Conservation (phyloP, 2,113 vertebrate genomes). For the Micromys minutus region DNA sequence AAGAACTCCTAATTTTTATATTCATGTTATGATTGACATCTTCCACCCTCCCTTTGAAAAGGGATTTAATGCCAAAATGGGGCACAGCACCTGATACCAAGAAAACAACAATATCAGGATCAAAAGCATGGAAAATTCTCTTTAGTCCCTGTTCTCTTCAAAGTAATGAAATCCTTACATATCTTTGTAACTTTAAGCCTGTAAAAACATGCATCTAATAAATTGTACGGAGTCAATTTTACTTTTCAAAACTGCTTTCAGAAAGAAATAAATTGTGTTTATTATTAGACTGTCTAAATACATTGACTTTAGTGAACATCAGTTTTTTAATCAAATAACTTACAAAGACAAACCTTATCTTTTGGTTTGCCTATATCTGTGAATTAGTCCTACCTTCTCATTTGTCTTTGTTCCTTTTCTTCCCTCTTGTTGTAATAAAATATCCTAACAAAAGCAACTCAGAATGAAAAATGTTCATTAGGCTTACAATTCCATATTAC, state of each 20-base stretch:
- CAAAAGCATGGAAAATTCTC: constrained; percentile 17
- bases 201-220: background rate
- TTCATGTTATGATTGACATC: background rate
- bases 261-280: background rate
- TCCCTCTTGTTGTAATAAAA: background rate
- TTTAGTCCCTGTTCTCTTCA: background rate
- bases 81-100: background rate
- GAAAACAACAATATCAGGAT: constrained; percentile 5
- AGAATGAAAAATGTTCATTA: background rate
- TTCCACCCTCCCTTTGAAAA: constrained; percentile 26
- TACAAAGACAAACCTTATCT: constrained; percentile 6
- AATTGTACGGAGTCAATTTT: background rate
- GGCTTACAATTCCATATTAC: background rate
- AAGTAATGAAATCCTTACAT: background rate
- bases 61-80: constrained; percentile 32
- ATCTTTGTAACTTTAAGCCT: constrained; percentile 20
- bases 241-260: constrained; percentile 30
- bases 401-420: background rate
- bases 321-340: constrained; percentile 44
- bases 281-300: constrained; percentile 30
- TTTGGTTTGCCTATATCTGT: background rate
- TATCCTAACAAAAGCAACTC: background rate
- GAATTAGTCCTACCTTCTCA: background rate
- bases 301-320: background rate
- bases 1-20: constrained; percentile 23